These are phyloP conservation scores for Plutomurus gul DNA, from an alignment of 1,140 invertebrate species.

Conservation along the genomic window DNA sequence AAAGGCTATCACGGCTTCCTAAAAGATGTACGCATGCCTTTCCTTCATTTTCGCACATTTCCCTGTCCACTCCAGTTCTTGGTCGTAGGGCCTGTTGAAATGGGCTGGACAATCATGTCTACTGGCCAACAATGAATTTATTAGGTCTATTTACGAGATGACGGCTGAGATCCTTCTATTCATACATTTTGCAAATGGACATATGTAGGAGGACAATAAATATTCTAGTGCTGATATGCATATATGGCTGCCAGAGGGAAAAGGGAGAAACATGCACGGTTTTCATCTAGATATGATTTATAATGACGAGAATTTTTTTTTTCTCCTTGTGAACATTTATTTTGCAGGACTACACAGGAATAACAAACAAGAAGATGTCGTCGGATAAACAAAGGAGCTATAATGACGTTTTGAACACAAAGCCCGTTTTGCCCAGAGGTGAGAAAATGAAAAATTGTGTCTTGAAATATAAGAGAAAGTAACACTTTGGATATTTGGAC, in stretches of 20 bases:
- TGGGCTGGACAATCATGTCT: neutral
- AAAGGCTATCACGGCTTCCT: neutral
- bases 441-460: no score
- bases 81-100: neutral
- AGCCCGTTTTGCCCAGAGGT: slow-evolving; percentile 43
- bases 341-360: slow-evolving; percentile 58
- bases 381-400: slow-evolving; percentile 70
- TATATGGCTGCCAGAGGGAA: no score
- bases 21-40: slow-evolving; percentile 17
- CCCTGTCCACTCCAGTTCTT: neutral
- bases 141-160: neutral
- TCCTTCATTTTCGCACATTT: slow-evolving; percentile 24
- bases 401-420: slow-evolving; percentile 65
- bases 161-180: neutral
- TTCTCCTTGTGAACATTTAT: slow-evolving; percentile 28
- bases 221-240: no score
- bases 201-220: no score
- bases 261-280: no score
- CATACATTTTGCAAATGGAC: no score
- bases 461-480: no score
- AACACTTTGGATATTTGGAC: neutral
- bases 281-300: no score
- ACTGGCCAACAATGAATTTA: neutral
- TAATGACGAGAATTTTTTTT: no score
- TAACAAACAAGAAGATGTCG: slow-evolving; percentile 58